phyloP scores from a whole-genome alignment of 2,888 invertebrate genomes.

The Xestia xanthographa region DNA sequence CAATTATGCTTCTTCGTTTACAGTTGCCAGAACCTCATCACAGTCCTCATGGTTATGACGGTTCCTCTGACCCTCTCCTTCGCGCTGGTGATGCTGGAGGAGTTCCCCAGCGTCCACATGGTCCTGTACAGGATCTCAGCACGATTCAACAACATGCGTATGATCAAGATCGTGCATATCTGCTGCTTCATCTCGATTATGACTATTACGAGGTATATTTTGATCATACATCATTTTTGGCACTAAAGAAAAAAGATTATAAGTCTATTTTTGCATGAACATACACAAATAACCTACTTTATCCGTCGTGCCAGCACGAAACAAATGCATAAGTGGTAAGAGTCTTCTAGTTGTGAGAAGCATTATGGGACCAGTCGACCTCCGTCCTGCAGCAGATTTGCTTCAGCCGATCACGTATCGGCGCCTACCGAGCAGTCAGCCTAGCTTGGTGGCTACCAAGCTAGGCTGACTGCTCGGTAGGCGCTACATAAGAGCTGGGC shows the following conservation, averaged over 20 bases:
- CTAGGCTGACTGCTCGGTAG: not conserved
- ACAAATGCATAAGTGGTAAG: not conserved
- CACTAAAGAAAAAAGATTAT: too few species aligned
- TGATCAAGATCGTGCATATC: conserved; percentile 94
- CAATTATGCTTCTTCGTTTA: conserved; percentile 14
- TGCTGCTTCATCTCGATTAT: conserved; percentile 95
- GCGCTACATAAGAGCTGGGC: not conserved
- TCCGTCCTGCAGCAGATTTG: not conserved
- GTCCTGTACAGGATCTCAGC: conserved; percentile 93
- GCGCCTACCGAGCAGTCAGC: too few species aligned
- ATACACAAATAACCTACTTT: not conserved
- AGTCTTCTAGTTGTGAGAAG: not conserved
- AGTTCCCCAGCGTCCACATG: conserved; percentile 92
- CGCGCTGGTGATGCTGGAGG: conserved; percentile 96
- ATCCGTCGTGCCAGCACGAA: not conserved
- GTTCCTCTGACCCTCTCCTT: conserved; percentile 93
- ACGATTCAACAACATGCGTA: conserved; percentile 93
- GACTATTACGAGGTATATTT: conserved; percentile 90
- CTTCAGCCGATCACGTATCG: too few species aligned
- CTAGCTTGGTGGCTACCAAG: too few species aligned
- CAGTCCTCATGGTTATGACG: conserved; percentile 92
- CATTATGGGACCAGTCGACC: not conserved
- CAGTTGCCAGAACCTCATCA: conserved; percentile 91
- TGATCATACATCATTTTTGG: not conserved
- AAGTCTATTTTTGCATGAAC: not conserved